Conservation (phyloP, 92 coral and sea anemone species). For the Parazoanthus darwini region DNA sequence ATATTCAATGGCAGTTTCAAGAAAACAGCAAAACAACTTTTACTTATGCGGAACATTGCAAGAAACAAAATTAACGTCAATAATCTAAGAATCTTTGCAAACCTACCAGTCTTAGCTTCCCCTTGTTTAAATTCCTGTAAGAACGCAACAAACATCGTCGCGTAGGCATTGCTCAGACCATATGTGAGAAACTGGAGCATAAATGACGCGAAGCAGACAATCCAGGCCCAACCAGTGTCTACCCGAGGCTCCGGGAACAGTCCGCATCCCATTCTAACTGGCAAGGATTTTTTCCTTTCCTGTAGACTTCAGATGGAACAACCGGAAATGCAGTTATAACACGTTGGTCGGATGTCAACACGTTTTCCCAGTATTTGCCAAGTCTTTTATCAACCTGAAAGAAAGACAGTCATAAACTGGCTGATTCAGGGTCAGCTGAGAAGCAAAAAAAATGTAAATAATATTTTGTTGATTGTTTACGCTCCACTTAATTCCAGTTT, state of each 20-base stretch:
- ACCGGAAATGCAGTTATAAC: not conserved
- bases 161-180: conserved; percentile 30
- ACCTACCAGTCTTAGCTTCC: conserved; percentile 32
- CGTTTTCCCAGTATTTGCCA: not conserved
- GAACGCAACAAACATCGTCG: conserved; percentile 32
- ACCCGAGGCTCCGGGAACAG: not conserved
- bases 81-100: not conserved
- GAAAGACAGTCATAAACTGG: not conserved
- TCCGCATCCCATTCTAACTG: not conserved
- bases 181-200: conserved; percentile 29
- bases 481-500: conserved; percentile 4
- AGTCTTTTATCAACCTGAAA: not conserved
- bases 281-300: not conserved
- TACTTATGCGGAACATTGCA: not conserved
- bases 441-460: not conserved
- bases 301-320: not conserved
- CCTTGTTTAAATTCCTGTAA: conserved; percentile 39
- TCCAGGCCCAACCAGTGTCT: conserved; percentile 40
- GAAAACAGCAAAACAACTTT: not conserved
- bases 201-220: conserved; percentile 27
- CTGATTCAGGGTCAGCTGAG: not conserved
- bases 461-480: not conserved
- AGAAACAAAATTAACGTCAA: not conserved
- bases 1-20: not conserved
- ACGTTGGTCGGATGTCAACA: not conserved